phyloP scores from a whole-genome alignment of 1,140 invertebrate genomes.

The Drosophila arawakana region DNA sequence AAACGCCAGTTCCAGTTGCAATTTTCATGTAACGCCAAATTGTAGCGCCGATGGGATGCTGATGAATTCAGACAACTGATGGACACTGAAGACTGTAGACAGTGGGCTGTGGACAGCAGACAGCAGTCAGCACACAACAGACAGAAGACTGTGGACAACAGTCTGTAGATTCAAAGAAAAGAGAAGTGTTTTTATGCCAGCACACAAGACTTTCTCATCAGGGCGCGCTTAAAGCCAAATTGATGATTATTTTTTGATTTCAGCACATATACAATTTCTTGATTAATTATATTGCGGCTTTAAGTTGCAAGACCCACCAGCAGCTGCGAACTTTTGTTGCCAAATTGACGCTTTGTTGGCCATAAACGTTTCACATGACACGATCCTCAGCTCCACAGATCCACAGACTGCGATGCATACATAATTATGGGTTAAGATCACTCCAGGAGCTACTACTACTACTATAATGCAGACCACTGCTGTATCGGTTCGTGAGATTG shows the following conservation, averaged over 20 bases:
- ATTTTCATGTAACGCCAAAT: constrained; percentile 80
- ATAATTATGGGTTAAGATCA: constrained; percentile 69
- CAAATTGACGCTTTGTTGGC: constrained; percentile 65
- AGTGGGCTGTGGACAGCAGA: neutral
- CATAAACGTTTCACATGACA: constrained; percentile 74
- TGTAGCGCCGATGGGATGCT: constrained; percentile 62
- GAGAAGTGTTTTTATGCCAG: constrained; percentile 11
- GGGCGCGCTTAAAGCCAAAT: constrained; percentile 51
- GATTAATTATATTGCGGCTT: constrained; percentile 74
- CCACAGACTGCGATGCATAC: constrained; percentile 18
- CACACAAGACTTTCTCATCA: constrained; percentile 63
- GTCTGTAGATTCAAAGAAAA: neutral
- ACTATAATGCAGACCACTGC: constrained; percentile 3
- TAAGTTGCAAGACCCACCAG: constrained; percentile 3
- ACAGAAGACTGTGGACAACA: neutral
- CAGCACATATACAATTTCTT: constrained; percentile 69
- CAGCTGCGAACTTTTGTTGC: constrained; percentile 55
- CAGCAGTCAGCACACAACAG: neutral
- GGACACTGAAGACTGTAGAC: constrained; percentile 3
- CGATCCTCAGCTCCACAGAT: constrained; percentile 10
- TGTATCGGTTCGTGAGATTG: constrained; percentile 48
- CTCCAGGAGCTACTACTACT: neutral
- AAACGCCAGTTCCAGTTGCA: constrained; percentile 59
- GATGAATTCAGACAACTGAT: constrained; percentile 17
- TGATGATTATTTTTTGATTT: constrained; percentile 79